Conservation (phyloP, 2,113 vertebrate species). For the Athene cunicularia region DNA sequence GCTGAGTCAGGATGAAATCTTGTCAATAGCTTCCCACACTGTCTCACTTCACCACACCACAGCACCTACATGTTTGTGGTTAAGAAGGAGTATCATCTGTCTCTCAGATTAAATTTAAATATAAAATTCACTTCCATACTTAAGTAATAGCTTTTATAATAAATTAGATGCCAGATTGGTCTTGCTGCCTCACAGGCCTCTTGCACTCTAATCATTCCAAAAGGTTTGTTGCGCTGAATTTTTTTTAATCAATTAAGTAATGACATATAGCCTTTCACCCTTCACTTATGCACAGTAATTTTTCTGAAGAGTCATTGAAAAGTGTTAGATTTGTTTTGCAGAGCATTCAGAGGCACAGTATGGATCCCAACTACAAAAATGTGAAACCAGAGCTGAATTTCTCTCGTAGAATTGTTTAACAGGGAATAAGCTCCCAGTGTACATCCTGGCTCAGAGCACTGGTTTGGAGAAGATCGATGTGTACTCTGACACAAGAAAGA, state of each 20-base stretch:
- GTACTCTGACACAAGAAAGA: neutral
- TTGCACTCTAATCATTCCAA: neutral
- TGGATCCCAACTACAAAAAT: neutral
- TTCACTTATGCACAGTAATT: neutral
- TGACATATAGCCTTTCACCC: neutral
- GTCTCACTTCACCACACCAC: constrained; percentile 19
- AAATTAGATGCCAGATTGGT: neutral
- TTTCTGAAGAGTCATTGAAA: neutral
- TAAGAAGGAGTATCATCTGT: neutral
- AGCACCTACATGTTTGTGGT: neutral
- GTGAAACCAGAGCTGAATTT: neutral
- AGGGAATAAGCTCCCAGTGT: neutral
- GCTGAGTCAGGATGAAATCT: constrained; percentile 42
- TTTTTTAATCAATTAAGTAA: neutral
- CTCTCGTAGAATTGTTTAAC: neutral
- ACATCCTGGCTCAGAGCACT: neutral
- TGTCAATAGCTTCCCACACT: constrained; percentile 42
- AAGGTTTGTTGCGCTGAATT: neutral
- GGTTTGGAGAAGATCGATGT: neutral
- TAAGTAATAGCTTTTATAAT: neutral
- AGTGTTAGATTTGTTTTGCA: neutral
- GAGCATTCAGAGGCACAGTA: neutral
- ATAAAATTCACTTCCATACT: neutral
- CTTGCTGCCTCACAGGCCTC: neutral
- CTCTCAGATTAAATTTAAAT: neutral